Conservation (phyloP, 2,797 vertebrate genomes). For the Siniperca obscura region DNA sequence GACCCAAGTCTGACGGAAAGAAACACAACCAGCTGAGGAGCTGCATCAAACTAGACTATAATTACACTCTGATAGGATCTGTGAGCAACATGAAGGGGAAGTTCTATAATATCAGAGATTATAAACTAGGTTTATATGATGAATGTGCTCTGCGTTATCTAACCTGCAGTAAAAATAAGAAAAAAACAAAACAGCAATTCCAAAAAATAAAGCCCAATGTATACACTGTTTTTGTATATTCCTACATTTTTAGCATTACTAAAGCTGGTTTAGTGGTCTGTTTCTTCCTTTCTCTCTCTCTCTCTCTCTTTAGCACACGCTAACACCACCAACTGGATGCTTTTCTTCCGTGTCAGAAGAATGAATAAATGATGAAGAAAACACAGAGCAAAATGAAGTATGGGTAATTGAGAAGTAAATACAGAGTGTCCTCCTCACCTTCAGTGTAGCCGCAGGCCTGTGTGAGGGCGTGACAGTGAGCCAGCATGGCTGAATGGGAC, state of each 20-base stretch:
- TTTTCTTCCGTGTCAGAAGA: constrained; percentile 7
- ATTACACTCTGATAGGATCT: constrained; percentile 40
- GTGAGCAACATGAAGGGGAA: constrained; percentile 10
- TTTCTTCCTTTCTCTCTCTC: neutral
- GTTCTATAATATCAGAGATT: constrained; percentile 7
- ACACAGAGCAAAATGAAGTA: neutral
- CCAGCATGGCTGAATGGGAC: constrained; percentile 91
- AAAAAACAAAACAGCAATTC: neutral
- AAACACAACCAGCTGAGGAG: constrained; percentile 38
- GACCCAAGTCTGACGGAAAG: constrained; percentile 50
- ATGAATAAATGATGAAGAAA: constrained; percentile 13
- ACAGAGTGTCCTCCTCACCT: constrained; percentile 82
- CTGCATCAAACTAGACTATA: constrained; percentile 48
- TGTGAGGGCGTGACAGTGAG: constrained; percentile 92
- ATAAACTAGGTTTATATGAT: neutral
- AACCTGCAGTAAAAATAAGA: constrained; percentile 10
- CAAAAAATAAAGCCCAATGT: neutral
- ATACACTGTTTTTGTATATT: neutral
- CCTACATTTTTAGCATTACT: neutral
- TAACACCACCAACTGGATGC: neutral
- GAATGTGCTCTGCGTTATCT: neutral
- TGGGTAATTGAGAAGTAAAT: constrained; percentile 1
- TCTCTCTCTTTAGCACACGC: neutral
- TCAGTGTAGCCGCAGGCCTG: constrained; percentile 94
- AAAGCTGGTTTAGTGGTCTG: neutral